These are phyloP conservation scores for Setophaga kirtlandii DNA, from an alignment of 2,113 vertebrate species.

Conservation along the genomic window DNA sequence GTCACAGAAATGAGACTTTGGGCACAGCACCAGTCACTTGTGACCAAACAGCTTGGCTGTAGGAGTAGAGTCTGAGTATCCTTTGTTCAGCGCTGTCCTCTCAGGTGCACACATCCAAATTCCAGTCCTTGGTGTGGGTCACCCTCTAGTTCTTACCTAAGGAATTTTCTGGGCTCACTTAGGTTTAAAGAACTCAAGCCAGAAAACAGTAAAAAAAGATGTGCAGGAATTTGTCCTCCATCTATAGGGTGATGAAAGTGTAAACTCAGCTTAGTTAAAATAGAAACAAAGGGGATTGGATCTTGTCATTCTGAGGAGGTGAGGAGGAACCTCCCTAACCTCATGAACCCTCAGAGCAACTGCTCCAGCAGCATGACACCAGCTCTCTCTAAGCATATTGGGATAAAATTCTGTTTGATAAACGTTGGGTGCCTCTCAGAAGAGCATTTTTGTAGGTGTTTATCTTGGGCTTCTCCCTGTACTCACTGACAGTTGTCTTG, in stretches of 20 bases:
- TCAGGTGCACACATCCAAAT: not conserved
- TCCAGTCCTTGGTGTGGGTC: not conserved
- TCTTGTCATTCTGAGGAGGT: not conserved
- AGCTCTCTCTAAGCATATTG: not conserved
- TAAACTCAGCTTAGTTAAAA: not conserved
- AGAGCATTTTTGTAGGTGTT: not conserved
- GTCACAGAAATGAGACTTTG: not conserved
- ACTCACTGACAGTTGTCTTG: not conserved
- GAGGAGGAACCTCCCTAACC: not conserved
- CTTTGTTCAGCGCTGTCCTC: slow-evolving; percentile 5
- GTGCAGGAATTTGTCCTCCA: slow-evolving; percentile 11
- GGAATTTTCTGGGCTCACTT: not conserved
- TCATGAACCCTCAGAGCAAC: not conserved
- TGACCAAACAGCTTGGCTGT: not conserved
- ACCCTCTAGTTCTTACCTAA: not conserved
- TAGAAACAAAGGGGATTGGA: not conserved
- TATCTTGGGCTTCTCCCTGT: not conserved
- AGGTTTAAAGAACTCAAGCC: not conserved
- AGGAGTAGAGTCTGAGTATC: not conserved
- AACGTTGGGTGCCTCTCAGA: not conserved
- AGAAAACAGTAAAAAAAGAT: not conserved
- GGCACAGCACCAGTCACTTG: not conserved
- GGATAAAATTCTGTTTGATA: not conserved
- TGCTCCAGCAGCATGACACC: not conserved
- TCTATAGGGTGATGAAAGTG: not conserved